Evolutionary conservation across 2,797 vertebrate genomes (phyloP), one percentile per base, ranked within the genome.

Genomic region (Anguilla anguilla): DNA sequence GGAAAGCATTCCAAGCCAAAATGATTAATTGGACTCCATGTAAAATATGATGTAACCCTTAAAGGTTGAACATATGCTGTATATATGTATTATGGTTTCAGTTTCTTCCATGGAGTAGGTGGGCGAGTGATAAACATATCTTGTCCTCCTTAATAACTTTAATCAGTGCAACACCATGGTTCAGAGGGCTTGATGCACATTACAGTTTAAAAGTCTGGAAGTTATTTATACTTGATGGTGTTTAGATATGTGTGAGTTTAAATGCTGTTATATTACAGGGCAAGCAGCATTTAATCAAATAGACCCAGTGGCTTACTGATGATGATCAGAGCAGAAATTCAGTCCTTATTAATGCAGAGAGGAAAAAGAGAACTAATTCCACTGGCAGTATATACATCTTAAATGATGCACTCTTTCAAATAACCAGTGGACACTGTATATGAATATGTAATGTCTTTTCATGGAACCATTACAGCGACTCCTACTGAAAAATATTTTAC

Each of bases 21-120:
- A 93, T 92, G 86, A 93, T 94, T 92, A 94, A 93, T 88, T 90
- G 89, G 90, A 91, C 90, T 91, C 90, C 88, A 89, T 91, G 91
- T 92, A 88, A 93, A 92, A 92, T 91, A 93, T 90, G 91, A 90
- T 88, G 87, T 92, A 87, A 85, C 82, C 86, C 90, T 89, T 91
- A 93, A 93, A 81, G 88, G 86, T 77, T 91, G 77, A 84, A 92
- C 83, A 59, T 61, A 83, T 61, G 55, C 72, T 77, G 86, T 87
- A 85, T 83, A 31, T 88, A 49, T 72, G 57, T 83, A 57, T 51
- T 86, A 83, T 22, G 53, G 81, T 46, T 74, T 39, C 6, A 46
- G 19, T 84, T 67, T 51, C 25, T n/a, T 51, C 79, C 79, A 49
- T 82, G 79, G 51, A 82, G 84, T 79, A 82, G 46, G 51, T 83